These are phyloP conservation scores for Euzophera pinguis DNA, from an alignment of 2,888 invertebrate species.

Conservation along the genomic window DNA sequence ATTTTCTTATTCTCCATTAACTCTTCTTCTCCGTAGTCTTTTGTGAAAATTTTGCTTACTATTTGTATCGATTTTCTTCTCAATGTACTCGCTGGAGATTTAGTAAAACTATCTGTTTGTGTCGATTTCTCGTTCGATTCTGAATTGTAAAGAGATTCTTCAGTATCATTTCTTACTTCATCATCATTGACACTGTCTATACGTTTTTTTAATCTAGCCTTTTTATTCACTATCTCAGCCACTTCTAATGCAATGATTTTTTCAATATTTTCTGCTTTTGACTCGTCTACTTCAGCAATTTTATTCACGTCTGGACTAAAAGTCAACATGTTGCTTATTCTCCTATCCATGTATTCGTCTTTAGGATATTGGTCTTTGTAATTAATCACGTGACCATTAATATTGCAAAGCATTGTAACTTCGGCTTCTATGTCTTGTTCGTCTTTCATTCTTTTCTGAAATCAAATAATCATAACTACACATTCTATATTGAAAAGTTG, in stretches of 20 bases:
- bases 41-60: slow-evolving; percentile 53
- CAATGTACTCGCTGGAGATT: slow-evolving; percentile 46
- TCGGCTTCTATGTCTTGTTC: slow-evolving; percentile 43
- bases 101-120: slow-evolving; percentile 44
- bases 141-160: slow-evolving; percentile 37
- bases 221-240: slow-evolving; percentile 53
- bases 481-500: no score
- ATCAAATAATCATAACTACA: slow-evolving; percentile 12
- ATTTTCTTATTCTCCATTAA: slow-evolving; percentile 54
- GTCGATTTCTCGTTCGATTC: slow-evolving; percentile 46
- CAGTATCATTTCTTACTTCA: slow-evolving; percentile 30
- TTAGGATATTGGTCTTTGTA: slow-evolving; percentile 29
- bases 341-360: slow-evolving; percentile 50
- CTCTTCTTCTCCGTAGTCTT: slow-evolving; percentile 48
- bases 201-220: slow-evolving; percentile 34
- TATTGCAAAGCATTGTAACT: slow-evolving; percentile 40
- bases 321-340: slow-evolving; percentile 62
- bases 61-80: slow-evolving; percentile 62
- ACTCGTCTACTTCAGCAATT: slow-evolving; percentile 41
- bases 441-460: slow-evolving; percentile 62
- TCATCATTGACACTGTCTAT: slow-evolving; percentile 21
- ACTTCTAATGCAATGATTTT: slow-evolving; percentile 54
- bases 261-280: slow-evolving; percentile 44
- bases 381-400: slow-evolving; percentile 47
- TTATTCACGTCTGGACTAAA: slow-evolving; percentile 54